Evolutionary conservation across 2,888 invertebrate species (phyloP).

Genomic region (Tridacna gigas): DNA sequence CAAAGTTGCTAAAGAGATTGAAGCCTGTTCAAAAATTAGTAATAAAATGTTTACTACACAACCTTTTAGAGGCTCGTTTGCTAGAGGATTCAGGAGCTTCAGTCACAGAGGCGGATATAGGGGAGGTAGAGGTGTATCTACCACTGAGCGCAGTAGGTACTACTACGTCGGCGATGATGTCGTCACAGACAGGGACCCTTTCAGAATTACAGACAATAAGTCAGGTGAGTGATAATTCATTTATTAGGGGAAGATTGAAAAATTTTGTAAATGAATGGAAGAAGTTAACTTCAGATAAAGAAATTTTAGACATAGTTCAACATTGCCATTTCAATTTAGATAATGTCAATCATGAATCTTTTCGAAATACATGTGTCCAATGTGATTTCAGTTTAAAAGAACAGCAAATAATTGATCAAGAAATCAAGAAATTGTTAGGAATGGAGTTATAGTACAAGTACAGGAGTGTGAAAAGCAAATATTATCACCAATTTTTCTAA

Average conservation of each 20-base stretch:
- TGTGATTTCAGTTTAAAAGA: constrained; percentile 21
- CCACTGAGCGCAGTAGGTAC: no score
- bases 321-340: not conserved
- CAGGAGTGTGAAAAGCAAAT: not conserved
- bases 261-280: not conserved
- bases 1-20: constrained; percentile 54
- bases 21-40: constrained; percentile 48
- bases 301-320: not conserved
- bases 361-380: not conserved
- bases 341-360: no score
- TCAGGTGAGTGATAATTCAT: not conserved
- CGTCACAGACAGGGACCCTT: constrained; percentile 3
- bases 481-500: not conserved
- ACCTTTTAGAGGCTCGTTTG: not conserved
- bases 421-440: constrained; percentile 24
- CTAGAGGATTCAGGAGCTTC: no score
- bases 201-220: not conserved
- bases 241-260: not conserved
- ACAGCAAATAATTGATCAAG: constrained; percentile 14
- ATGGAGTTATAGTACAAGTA: not conserved
- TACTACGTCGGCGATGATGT: no score
- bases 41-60: constrained; percentile 7
- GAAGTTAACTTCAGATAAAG: not conserved
- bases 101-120: constrained; percentile 5
- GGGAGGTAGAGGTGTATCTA: no score